A percentile compares a stretch with the other conserved stretches of the same genome.
Conservation (phyloP, 64 coral and sea anemone genomes). For the Stylophora pistillata region DNA sequence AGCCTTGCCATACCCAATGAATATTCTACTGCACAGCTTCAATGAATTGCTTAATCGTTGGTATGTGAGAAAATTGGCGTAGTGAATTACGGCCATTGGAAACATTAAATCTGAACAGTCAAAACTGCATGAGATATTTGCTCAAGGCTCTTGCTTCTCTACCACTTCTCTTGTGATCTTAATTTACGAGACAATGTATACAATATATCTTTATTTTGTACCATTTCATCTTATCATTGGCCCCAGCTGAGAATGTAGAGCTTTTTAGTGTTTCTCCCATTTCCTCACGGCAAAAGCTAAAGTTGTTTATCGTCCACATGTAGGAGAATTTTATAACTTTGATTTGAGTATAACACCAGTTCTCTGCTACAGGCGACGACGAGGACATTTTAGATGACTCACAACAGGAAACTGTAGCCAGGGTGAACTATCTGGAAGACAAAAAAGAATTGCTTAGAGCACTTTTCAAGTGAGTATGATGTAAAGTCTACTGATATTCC, state of each 20-base stretch:
- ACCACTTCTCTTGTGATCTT: too few species aligned
- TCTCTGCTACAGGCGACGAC: constrained; percentile 98
- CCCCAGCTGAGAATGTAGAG: constrained; percentile 98
- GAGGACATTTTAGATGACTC: constrained; percentile 85
- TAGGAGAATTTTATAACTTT: constrained; percentile 99
- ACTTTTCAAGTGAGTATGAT: too few species aligned
- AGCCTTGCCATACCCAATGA: too few species aligned
- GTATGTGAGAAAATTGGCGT: too few species aligned
- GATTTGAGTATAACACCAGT: constrained; percentile 99
- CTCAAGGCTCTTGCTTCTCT: too few species aligned
- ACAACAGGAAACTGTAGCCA: constrained; percentile 85
- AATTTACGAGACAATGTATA: too few species aligned
- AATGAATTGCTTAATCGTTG: too few species aligned
- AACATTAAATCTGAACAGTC: too few species aligned
- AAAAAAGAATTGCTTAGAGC: background rate
- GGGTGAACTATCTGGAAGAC: constrained; percentile 51
- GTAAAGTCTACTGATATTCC: too few species aligned
- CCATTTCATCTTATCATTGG: constrained; percentile 99
- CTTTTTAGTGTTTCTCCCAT: constrained; percentile 99
- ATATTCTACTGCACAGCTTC: too few species aligned
- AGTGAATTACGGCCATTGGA: too few species aligned
- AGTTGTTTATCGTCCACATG: constrained; percentile 99
- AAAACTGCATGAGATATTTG: too few species aligned
- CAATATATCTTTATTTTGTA: constrained; percentile 8
- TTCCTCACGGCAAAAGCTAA: constrained; percentile 97